phyloP scores from a whole-genome alignment of 64 coral and sea anemone species.

The Astreopora myriophthalma region DNA sequence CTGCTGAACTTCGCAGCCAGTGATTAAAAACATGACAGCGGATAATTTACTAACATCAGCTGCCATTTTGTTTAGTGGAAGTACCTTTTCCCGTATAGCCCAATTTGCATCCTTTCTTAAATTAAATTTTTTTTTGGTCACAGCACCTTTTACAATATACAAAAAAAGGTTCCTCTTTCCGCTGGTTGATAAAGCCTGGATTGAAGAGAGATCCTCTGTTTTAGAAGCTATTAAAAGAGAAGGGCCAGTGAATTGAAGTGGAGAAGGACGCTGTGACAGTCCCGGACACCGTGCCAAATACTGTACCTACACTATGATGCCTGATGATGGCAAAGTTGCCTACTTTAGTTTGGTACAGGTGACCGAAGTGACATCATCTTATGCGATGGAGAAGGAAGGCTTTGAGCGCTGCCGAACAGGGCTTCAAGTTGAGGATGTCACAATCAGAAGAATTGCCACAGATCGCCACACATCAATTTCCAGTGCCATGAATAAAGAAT shows the following conservation, averaged over 20 bases:
- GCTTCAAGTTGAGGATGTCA: conserved; percentile 16
- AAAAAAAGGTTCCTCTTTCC: conserved; percentile 54
- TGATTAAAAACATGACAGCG: conserved; percentile 9
- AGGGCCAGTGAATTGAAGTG: conserved; percentile 30
- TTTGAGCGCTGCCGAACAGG: conserved; percentile 13
- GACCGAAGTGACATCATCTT: conserved; percentile 54
- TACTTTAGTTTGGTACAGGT: conserved; percentile 47
- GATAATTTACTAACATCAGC: conserved; percentile 50
- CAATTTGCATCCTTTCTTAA: conserved; percentile 49
- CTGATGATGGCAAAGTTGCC: not conserved
- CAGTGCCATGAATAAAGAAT: conserved; percentile 32
- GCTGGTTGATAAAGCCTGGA: conserved; percentile 46
- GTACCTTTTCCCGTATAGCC: conserved; percentile 32
- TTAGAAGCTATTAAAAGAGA: not conserved
- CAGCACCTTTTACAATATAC: conserved; percentile 55
- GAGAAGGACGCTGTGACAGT: conserved; percentile 72
- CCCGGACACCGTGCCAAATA: conserved; percentile 70
- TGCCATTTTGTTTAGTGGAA: conserved; percentile 64
- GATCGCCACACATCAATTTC: conserved; percentile 46
- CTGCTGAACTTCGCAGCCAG: conserved; percentile 35
- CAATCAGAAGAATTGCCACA: conserved; percentile 22
- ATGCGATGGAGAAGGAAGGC: conserved; percentile 81
- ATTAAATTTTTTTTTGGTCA: conserved; percentile 41
- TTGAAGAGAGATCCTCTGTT: conserved; percentile 4
- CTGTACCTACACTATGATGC: conserved; percentile 28